Evolutionary conservation across 2,888 invertebrate genomes (phyloP), one percentile per base, ranked within the genome.

Genomic region (Deilephila porcellus): DNA sequence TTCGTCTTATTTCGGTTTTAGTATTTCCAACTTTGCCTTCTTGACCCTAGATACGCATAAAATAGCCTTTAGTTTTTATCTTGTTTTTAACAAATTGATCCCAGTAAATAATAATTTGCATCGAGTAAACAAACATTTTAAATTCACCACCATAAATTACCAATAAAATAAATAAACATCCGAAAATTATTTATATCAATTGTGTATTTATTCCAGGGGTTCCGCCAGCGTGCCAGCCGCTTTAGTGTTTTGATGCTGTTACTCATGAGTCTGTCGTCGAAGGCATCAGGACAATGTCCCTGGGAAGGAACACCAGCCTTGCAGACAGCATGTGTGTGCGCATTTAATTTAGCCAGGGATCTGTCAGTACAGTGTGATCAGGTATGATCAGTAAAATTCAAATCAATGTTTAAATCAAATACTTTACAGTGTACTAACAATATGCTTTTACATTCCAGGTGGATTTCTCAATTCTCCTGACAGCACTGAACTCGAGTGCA

Each of bases 341-440:
- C 98, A 77, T 97, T 97, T 90, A 98, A 98, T 88, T 95, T 98
- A 77, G 98, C 97, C 63, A 96, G 96, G 81, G 98, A 98, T 88
- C 95, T 98, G 19, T 98, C 98, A 53, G 97, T 98, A 78, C 98
- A 98, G 92, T 98, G 98, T 91, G 98, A 98, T 92, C 97, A 97
- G 95, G 96, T 96, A 90, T 32, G 20, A 70, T 64, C 8, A 29
- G 32, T 29, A 7, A 52, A 56, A 63, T 59, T 52, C 56, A n/a
- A 45, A 37, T 8, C 6, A 25, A 4, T 3, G 25, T 60, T 17
- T 14, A 29, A 60, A 64, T 11, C 5, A 45, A 64, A 45, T 11
- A 45, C 14, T 64, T 11, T 3, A 45, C 4, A 20, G 14, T 20
- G 14, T 37, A 11, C 7, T 67, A 52, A 67, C 3, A 52, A 67